phyloP scores from a whole-genome alignment of 2,888 invertebrate genomes.

The Eristalis pertinax region DNA sequence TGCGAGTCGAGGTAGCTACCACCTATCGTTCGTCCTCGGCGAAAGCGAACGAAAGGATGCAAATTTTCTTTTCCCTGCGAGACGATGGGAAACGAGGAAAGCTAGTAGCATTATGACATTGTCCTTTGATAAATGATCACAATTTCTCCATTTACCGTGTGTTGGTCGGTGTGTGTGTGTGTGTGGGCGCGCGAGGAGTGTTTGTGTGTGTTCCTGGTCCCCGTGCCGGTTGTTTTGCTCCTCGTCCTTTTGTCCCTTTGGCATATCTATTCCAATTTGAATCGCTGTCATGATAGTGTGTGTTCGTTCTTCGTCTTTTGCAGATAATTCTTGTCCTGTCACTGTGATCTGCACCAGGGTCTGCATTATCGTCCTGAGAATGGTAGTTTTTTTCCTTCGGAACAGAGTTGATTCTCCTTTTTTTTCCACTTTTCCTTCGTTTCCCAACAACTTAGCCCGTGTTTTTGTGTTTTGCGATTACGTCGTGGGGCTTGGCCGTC shows the following conservation, averaged over 20 bases:
- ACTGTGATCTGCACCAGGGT: constrained; percentile 67
- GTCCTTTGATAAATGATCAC: constrained; percentile 72
- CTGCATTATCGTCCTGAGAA: constrained; percentile 59
- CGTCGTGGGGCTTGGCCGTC: not conserved
- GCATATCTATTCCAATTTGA: constrained; percentile 71
- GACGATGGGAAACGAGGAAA: not conserved
- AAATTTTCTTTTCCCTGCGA: constrained; percentile 44
- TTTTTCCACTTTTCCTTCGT: not conserved
- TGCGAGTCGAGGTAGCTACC: not conserved
- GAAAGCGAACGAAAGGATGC: constrained; percentile 40
- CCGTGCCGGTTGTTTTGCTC: not conserved
- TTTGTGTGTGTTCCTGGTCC: not conserved
- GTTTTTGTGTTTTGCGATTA: not conserved
- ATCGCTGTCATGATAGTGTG: constrained; percentile 69
- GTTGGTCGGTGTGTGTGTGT: not conserved
- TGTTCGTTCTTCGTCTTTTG: constrained; percentile 69
- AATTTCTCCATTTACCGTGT: constrained; percentile 53
- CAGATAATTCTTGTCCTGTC: constrained; percentile 72
- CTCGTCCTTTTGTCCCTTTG: constrained; percentile 19
- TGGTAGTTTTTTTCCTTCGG: constrained; percentile 25
- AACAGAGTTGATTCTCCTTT: constrained; percentile 1
- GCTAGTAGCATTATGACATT: constrained; percentile 69
- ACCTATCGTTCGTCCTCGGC: constrained; percentile 10
- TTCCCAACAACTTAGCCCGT: not conserved
- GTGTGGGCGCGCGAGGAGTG: constrained; percentile 2